Percentiles rank a stretch among this genome's conserved stretches.
phyloP scores from a whole-genome alignment of 1,140 invertebrate species.

The Ridgeia piscesae region DNA sequence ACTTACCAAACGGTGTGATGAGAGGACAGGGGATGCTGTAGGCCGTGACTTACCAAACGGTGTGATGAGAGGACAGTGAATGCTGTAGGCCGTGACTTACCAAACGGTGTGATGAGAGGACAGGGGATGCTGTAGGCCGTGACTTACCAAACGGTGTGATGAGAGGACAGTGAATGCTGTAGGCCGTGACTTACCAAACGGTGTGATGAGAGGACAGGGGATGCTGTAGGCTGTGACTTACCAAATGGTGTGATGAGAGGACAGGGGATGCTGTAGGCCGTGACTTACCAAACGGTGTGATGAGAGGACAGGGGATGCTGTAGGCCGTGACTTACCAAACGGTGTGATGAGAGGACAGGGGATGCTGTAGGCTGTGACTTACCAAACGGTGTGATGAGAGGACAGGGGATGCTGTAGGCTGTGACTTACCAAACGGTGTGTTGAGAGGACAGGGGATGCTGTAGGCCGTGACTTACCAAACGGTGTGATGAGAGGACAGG shows the following conservation, averaged over 20 bases:
- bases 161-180: slow-evolving; percentile 52
- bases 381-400: slow-evolving; percentile 72
- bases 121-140: slow-evolving; percentile 80
- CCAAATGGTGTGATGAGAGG: too few species aligned
- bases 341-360: not conserved
- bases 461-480: too few species aligned
- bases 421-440: not conserved
- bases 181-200: not conserved
- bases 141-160: slow-evolving; percentile 83
- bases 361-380: slow-evolving; percentile 37
- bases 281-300: not conserved
- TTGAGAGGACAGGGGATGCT: too few species aligned
- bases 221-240: too few species aligned
- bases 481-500: too few species aligned
- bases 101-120: slow-evolving; percentile 67
- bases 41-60: slow-evolving; percentile 71
- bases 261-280: too few species aligned
- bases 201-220: too few species aligned
- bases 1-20: slow-evolving; percentile 59
- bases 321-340: not conserved
- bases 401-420: not conserved
- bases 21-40: slow-evolving; percentile 92
- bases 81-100: slow-evolving; percentile 80
- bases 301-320: not conserved
- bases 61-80: slow-evolving; percentile 89